Evolutionary conservation across 53 echinoderm and acorn worm genomes (phyloP).

Genomic region (Luidia sarsii): DNA sequence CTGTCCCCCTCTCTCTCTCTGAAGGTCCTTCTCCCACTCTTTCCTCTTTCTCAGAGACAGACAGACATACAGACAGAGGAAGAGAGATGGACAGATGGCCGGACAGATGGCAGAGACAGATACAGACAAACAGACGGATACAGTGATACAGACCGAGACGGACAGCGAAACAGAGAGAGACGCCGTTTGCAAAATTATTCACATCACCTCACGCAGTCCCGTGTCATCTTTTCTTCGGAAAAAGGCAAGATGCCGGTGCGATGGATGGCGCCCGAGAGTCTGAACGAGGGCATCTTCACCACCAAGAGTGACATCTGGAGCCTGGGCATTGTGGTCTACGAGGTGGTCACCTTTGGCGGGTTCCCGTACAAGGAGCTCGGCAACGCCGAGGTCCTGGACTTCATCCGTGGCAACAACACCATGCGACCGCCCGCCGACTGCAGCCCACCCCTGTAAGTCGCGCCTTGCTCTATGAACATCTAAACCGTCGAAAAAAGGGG

Average conservation of each 20-base stretch:
- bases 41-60: too few species aligned
- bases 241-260: conserved; percentile 85
- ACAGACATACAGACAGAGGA: too few species aligned
- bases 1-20: too few species aligned
- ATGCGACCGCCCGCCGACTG: conserved; percentile 76
- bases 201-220: too few species aligned
- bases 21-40: too few species aligned
- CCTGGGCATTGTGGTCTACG: conserved; percentile 84
- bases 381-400: conserved; percentile 82
- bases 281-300: conserved; percentile 87
- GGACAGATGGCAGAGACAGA: too few species aligned
- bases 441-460: conserved; percentile 77
- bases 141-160: background rate
- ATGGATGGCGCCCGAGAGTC: conserved; percentile 98
- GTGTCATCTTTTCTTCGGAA: too few species aligned
- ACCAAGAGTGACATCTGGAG: conserved; percentile 93
- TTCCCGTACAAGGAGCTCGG: conserved; percentile 87
- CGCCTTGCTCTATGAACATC: too few species aligned
- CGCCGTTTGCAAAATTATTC: background rate
- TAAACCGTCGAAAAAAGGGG: too few species aligned
- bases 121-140: too few species aligned
- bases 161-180: background rate
- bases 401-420: conserved; percentile 71
- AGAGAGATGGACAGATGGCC: too few species aligned
- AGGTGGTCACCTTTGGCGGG: conserved; percentile 92